A percentile compares a stretch with the other conserved stretches of the same genome.
phyloP scores from a whole-genome alignment of 2,113 vertebrate genomes.

The Ciconia stormi region DNA sequence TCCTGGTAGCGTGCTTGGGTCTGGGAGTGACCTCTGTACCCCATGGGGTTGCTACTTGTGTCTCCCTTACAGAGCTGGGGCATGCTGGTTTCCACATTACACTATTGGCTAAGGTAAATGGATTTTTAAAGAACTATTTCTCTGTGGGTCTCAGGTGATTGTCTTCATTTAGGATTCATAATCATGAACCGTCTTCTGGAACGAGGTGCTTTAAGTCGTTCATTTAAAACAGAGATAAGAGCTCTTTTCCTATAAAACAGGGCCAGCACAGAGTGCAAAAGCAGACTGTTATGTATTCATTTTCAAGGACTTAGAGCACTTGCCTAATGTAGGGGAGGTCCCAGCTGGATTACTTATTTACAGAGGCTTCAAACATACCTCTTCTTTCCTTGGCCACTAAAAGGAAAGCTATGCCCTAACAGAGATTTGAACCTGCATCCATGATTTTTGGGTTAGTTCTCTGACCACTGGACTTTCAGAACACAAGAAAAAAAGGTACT shows the following conservation, averaged over 20 bases:
- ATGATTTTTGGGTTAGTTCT: not conserved
- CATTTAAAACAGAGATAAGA: not conserved
- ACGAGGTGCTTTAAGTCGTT: not conserved
- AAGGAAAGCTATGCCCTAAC: not conserved
- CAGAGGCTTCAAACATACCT: not conserved
- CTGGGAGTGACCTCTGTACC: not conserved
- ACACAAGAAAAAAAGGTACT: not conserved
- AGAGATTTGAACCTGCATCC: not conserved
- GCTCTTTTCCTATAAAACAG: not conserved
- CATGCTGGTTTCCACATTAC: not conserved
- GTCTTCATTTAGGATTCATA: not conserved
- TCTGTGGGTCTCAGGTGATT: not conserved
- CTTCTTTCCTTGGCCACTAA: not conserved
- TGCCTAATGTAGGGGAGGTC: not conserved
- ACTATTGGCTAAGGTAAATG: not conserved
- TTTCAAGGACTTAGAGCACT: not conserved
- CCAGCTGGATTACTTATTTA: not conserved
- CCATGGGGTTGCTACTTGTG: fast-evolving
- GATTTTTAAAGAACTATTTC: not conserved
- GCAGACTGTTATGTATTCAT: not conserved
- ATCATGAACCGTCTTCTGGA: not conserved
- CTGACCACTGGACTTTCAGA: not conserved
- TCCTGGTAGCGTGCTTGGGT: not conserved
- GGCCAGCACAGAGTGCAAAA: not conserved
- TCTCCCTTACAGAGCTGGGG: not conserved